Evolutionary conservation across 2,888 invertebrate genomes (phyloP).

Genomic region (Brachyopa scutellaris): DNA sequence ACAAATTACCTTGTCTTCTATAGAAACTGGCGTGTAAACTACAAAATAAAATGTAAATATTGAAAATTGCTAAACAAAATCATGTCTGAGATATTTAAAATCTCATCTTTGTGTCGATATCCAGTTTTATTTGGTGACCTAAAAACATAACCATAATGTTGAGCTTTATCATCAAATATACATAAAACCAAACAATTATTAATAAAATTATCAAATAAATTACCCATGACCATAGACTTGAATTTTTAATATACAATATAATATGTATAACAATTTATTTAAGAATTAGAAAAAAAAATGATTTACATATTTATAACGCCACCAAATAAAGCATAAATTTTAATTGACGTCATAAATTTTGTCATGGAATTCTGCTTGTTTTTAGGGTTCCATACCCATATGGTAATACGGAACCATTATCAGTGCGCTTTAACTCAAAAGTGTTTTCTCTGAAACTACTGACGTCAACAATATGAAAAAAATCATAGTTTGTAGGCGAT

Average conservation of each 20-base stretch:
- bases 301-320: constrained; percentile 18
- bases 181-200: background rate
- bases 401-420: no score
- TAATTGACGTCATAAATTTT: background rate
- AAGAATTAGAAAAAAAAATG: background rate
- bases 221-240: background rate
- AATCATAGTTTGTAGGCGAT: no score
- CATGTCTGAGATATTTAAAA: no score
- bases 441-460: no score
- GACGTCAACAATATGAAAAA: no score
- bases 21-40: no score
- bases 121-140: background rate
- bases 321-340: constrained; percentile 4
- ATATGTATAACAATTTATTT: background rate
- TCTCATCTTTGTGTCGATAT: background rate
- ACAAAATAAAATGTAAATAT: no score
- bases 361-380: no score
- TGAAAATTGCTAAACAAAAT: no score
- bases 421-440: no score
- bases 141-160: constrained; percentile 2
- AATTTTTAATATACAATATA: background rate
- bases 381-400: no score
- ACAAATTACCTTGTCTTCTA: no score
- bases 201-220: constrained; percentile 16
- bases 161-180: background rate